These are phyloP conservation scores for Eulemur albifrons DNA, from an alignment of 2,797 vertebrate genomes.

Conservation along the genomic window DNA sequence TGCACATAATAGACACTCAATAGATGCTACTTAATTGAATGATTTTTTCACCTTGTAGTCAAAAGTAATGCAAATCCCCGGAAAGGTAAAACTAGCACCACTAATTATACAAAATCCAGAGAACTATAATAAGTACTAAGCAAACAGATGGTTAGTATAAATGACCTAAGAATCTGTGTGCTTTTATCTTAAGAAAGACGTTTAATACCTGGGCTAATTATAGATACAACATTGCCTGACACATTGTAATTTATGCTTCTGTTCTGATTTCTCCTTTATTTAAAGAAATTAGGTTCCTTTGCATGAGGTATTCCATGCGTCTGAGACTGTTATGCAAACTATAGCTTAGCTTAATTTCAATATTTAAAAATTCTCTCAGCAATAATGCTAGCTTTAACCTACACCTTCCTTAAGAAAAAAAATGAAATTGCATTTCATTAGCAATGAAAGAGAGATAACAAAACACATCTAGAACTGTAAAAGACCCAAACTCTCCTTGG, in stretches of 20 bases:
- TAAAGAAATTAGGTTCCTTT: slow-evolving; percentile 63
- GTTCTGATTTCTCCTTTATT: slow-evolving; percentile 63
- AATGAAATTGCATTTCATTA: neutral
- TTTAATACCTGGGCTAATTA: slow-evolving; percentile 70
- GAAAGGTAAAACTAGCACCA: slow-evolving; percentile 37
- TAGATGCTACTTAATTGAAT: slow-evolving; percentile 36
- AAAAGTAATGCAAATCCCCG: slow-evolving; percentile 31
- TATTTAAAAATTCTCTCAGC: slow-evolving; percentile 45
- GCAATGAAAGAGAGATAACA: neutral
- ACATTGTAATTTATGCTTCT: slow-evolving; percentile 65
- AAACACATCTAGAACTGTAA: neutral
- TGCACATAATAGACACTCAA: neutral
- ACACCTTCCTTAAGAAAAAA: neutral
- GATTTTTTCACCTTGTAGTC: neutral
- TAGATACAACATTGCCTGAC: slow-evolving; percentile 44
- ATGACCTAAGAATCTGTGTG: slow-evolving; percentile 53
- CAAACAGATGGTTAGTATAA: slow-evolving; percentile 63
- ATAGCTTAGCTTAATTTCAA: slow-evolving; percentile 23
- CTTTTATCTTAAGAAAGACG: slow-evolving; percentile 64
- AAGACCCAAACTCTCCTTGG: neutral
- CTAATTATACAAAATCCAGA: slow-evolving; percentile 40
- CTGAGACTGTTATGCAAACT: slow-evolving; percentile 31
- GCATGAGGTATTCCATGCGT: neutral
- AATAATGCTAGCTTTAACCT: neutral
- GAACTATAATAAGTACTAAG: slow-evolving; percentile 51